A percentile compares a stretch with the other conserved stretches of the same genome.
phyloP scores from a whole-genome alignment of 2,797 vertebrate species.

The Argyrosomus regius region DNA sequence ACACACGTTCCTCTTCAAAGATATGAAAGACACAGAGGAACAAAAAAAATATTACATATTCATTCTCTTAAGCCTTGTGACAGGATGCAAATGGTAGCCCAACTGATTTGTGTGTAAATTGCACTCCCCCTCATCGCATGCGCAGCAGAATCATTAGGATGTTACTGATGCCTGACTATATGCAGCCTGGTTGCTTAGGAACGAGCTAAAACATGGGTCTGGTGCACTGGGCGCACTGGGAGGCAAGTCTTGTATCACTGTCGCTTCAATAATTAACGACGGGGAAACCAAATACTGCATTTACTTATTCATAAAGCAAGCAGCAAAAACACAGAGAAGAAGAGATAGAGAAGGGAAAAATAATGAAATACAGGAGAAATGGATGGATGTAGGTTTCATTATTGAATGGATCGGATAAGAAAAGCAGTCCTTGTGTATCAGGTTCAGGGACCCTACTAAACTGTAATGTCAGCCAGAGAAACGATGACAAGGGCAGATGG shows the following conservation, averaged over 20 bases:
- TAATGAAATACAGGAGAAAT: constrained; percentile 69
- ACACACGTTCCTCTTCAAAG: constrained; percentile 57
- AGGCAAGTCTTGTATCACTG: constrained; percentile 87
- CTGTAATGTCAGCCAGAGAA: constrained; percentile 51
- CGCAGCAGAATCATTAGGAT: constrained; percentile 85
- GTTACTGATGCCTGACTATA: constrained; percentile 88
- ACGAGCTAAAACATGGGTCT: constrained; percentile 85
- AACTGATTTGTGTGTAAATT: constrained; percentile 85
- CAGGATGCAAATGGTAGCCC: constrained; percentile 78
- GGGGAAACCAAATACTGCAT: constrained; percentile 87
- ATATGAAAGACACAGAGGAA: constrained; percentile 56
- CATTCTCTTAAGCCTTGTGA: constrained; percentile 73
- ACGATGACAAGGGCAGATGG: constrained; percentile 48
- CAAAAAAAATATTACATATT: constrained; percentile 63
- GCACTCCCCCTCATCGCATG: constrained; percentile 81
- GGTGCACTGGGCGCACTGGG: constrained; percentile 82
- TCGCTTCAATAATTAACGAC: constrained; percentile 88
- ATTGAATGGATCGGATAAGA: constrained; percentile 40
- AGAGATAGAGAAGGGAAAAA: constrained; percentile 52
- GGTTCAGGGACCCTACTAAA: constrained; percentile 48
- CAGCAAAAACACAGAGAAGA: constrained; percentile 63
- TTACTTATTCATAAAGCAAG: constrained; percentile 87
- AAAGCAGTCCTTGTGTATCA: constrained; percentile 56
- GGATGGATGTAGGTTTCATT: constrained; percentile 52
- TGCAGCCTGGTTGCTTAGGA: constrained; percentile 87